A percentile compares a stretch with the other conserved stretches of the same genome.
Evolutionary conservation across 2,888 invertebrate genomes (phyloP).

Genomic region (Dorcus parallelipipedus): DNA sequence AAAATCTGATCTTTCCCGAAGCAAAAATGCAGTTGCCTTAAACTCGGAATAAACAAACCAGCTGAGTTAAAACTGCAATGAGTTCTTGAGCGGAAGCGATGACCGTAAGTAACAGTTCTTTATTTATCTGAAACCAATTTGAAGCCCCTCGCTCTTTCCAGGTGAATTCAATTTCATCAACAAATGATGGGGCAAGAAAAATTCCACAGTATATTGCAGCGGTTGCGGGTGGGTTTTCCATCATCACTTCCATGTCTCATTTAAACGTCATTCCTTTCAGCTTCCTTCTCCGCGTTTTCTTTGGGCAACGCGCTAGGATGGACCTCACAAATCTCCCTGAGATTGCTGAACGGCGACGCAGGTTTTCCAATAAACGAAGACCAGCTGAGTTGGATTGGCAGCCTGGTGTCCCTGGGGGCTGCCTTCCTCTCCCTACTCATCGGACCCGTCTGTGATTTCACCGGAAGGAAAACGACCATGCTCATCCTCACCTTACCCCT

Average conservation of each 20-base stretch:
- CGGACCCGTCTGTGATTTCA: constrained; percentile 61
- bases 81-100: too few species aligned
- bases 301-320: constrained; percentile 71
- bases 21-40: too few species aligned
- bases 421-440: constrained; percentile 67
- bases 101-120: too few species aligned
- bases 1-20: too few species aligned
- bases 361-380: constrained; percentile 52
- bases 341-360: constrained; percentile 50
- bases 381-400: constrained; percentile 66
- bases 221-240: constrained; percentile 50
- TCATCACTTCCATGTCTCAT: too few species aligned
- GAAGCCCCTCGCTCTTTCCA: neutral
- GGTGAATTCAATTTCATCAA: neutral
- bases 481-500: constrained; percentile 61
- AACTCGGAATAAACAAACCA: too few species aligned
- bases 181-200: constrained; percentile 43
- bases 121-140: too few species aligned
- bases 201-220: constrained; percentile 63
- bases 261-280: constrained; percentile 40
- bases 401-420: constrained; percentile 66
- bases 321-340: constrained; percentile 61
- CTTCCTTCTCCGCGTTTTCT: constrained; percentile 73
- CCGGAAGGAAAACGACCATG: constrained; percentile 69
- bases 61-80: too few species aligned